Base-by-base conservation (phyloP, 1,140 invertebrate genomes). In the Drosophila ohnishii region DNA sequence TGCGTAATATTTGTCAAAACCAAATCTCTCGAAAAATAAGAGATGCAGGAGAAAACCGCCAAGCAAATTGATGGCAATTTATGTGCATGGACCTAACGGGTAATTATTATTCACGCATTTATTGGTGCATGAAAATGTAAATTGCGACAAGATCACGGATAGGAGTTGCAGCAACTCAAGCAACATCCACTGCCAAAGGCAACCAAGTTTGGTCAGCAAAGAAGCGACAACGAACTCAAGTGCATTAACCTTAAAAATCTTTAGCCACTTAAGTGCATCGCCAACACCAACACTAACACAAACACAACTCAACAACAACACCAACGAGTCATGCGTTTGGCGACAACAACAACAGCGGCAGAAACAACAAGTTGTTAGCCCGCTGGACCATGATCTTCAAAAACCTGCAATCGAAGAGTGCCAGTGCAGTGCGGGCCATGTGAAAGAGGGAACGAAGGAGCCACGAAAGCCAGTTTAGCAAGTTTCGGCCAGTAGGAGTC, bases 241-340 rank as follows among this genome's bases (percentile, higher is more conserved):
- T 87, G 83, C 83, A 86, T 86, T 86, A 79, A 86, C 83, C 83
- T 87, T 87, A 87, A 63, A 80, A 86, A 87, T 87, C 83, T 83
- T 80, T 71, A 76, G 73, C 73, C 64, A 83, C 80, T 82, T 79
- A 83, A 86, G 83, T 87, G 75, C 81, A 70, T 44, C 70, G 42
- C 50, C 73, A 84, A 66, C 72, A 72, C 35, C 60, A 69, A 50
- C 19, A 19, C 19, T 1, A 22, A 22, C 61, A 72, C 34, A 5
- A 19, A 35, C 30, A 45, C 19, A 32, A 32, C 32, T 32, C 32
- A 32, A 32, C 40, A 45, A 57, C 48, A 55, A 39, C 57, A 73
- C 42, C 48, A 58, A 48, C 32, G 40, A 62, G 73, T 22, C 75
- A 74, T 79, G 75, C 76, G 76, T 78, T 78, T 78, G 76, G 75